A percentile compares a stretch with the other conserved stretches of the same genome.
phyloP scores from a whole-genome alignment of 2,113 vertebrate species.

The Puffinus mauretanicus region DNA sequence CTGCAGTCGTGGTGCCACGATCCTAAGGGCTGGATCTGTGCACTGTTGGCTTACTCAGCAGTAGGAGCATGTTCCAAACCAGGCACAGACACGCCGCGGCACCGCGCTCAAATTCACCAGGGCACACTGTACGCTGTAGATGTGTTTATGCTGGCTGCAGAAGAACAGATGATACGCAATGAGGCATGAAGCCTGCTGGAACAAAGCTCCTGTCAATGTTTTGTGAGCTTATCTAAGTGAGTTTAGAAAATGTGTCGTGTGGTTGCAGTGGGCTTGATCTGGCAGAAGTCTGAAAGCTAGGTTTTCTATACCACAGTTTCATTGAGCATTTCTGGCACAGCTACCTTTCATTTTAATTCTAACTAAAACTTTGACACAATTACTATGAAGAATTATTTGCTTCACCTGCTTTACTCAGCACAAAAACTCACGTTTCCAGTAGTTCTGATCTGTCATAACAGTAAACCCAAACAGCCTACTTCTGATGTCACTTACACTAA shows the following conservation, averaged over 20 bases:
- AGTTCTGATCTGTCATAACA: background rate
- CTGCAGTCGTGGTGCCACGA: rapidly evolving
- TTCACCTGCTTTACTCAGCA: background rate
- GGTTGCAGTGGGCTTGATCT: background rate
- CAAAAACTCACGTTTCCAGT: background rate
- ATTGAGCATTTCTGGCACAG: background rate
- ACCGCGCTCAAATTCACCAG: background rate
- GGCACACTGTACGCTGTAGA: background rate
- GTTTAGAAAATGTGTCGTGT: background rate
- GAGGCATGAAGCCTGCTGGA: conserved; percentile 44
- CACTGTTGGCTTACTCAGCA: background rate
- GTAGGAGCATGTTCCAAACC: background rate
- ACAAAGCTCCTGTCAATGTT: conserved; percentile 41
- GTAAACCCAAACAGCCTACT: background rate
- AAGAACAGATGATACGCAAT: conserved; percentile 17
- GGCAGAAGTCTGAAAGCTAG: background rate
- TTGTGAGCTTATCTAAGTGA: background rate
- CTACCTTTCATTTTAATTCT: background rate
- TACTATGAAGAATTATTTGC: background rate
- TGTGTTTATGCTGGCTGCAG: conserved; percentile 12
- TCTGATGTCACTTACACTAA: background rate
- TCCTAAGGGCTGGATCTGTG: background rate
- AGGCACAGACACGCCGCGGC: background rate
- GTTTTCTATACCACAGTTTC: background rate
- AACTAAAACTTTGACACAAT: background rate